These are phyloP conservation scores for Thripadectes ignobilis DNA, from an alignment of 2,797 vertebrate genomes.

Conservation along the genomic window DNA sequence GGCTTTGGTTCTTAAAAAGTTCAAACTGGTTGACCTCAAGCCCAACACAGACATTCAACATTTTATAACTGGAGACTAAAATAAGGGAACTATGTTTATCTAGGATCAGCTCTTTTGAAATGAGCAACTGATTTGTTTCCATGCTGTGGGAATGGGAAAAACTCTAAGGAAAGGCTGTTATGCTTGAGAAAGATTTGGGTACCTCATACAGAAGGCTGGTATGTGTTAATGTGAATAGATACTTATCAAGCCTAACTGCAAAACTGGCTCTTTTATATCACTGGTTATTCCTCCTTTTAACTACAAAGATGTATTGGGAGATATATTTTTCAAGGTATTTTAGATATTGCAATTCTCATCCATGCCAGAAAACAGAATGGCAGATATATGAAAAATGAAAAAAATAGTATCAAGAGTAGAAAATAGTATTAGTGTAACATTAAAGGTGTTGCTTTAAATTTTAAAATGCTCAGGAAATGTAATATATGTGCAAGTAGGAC, in stretches of 20 bases:
- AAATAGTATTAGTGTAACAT: not conserved
- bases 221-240: not conserved
- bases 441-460: not conserved
- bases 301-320: not conserved
- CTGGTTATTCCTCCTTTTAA: not conserved
- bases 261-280: not conserved
- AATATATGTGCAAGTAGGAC: not conserved
- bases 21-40: not conserved
- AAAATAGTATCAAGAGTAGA: not conserved
- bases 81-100: not conserved
- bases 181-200: not conserved
- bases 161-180: not conserved
- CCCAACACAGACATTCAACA: not conserved
- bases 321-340: slow-evolving; percentile 4
- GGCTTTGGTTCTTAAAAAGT: not conserved
- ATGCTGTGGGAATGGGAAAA: not conserved
- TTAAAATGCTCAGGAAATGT: not conserved
- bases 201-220: not conserved
- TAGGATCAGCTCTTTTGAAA: not conserved
- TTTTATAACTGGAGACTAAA: not conserved
- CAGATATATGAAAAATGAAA: not conserved
- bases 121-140: not conserved
- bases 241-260: not conserved
- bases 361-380: not conserved
- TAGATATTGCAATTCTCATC: slow-evolving; percentile 11